Evolutionary conservation across 2,113 vertebrate species (phyloP).

Genomic region (Bos javanicus): DNA sequence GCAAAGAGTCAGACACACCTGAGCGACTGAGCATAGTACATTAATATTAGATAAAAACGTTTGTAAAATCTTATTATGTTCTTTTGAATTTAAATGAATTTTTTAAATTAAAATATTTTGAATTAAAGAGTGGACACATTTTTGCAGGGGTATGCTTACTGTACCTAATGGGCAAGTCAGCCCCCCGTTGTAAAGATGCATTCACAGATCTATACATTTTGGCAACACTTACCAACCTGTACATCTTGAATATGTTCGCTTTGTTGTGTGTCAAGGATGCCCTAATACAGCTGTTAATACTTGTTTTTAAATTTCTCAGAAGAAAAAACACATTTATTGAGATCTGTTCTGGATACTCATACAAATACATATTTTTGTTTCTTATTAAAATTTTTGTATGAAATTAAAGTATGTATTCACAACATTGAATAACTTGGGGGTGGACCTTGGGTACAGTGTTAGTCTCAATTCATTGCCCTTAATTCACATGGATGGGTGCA

Average conservation of each 20-base stretch:
- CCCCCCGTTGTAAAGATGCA: background rate
- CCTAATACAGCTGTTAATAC: background rate
- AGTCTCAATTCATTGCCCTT: background rate
- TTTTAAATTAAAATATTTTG: background rate
- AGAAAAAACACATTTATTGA: background rate
- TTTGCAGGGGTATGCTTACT: background rate
- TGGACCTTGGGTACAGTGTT: background rate
- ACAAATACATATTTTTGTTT: background rate
- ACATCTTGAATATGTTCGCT: background rate
- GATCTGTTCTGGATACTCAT: background rate
- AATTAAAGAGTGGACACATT: background rate
- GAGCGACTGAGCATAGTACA: background rate
- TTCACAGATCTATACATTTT: background rate
- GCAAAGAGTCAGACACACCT: background rate
- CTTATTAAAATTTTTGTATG: background rate
- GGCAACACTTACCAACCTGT: background rate
- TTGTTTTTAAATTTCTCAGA: background rate
- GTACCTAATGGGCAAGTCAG: background rate
- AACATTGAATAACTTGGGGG: background rate
- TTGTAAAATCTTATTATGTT: background rate
- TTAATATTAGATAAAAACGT: background rate
- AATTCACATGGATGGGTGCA: background rate
- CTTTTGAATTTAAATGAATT: background rate
- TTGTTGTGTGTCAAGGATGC: background rate
- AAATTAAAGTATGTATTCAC: background rate